Conservation (phyloP, 2,888 invertebrate species). For the Limenitis camilla region DNA sequence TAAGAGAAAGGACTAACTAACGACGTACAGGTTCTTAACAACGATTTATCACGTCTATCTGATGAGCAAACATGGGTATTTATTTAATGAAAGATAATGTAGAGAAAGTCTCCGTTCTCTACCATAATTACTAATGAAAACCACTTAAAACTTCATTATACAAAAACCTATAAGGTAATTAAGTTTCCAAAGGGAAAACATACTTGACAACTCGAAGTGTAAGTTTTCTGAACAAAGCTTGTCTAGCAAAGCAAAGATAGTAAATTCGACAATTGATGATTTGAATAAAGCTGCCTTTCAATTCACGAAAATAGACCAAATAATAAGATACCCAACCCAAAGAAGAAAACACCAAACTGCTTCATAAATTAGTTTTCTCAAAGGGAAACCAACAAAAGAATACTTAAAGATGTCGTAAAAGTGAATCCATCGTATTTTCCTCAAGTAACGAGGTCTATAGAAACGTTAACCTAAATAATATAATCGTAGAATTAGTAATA, state of each 20-base stretch:
- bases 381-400: slow-evolving; percentile 23
- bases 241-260: too few relatives aligned
- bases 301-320: not conserved
- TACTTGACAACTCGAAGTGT: not conserved
- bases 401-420: slow-evolving; percentile 23
- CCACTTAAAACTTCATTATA: not conserved
- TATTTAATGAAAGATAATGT: slow-evolving; percentile 11
- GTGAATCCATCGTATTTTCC: slow-evolving; percentile 14
- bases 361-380: slow-evolving; percentile 18
- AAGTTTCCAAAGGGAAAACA: not conserved
- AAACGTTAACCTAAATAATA: slow-evolving; percentile 22
- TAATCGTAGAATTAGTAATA: slow-evolving; percentile 5
- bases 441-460: slow-evolving; percentile 15
- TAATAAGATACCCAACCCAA: slow-evolving; percentile 9
- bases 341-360: slow-evolving; percentile 4
- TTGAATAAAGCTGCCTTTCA: too few relatives aligned
- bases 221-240: too few relatives aligned
- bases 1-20: slow-evolving; percentile 41
- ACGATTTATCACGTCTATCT: slow-evolving; percentile 53
- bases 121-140: slow-evolving; percentile 7
- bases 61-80: slow-evolving; percentile 29
- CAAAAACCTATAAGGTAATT: not conserved
- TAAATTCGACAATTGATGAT: too few relatives aligned
- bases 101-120: slow-evolving; percentile 9
- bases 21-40: slow-evolving; percentile 36